These are phyloP conservation scores for Balaeniceps rex DNA, from an alignment of 2,113 vertebrate genomes.

Conservation along the genomic window DNA sequence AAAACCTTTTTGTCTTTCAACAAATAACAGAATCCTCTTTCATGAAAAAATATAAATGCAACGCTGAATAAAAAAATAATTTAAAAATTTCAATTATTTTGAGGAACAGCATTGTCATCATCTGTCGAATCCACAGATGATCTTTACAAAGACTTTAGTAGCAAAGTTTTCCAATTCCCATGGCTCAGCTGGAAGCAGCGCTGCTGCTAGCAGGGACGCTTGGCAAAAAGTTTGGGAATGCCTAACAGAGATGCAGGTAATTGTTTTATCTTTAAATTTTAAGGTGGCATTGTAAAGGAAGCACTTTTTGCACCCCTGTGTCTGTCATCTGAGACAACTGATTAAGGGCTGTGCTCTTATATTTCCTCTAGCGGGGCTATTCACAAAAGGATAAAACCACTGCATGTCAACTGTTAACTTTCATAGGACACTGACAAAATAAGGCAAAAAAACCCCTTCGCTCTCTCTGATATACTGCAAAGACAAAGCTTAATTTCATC, in stretches of 20 bases:
- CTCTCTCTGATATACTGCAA: not conserved
- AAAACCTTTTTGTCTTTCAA: not conserved
- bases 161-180: not conserved
- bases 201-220: not conserved
- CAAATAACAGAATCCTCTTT: not conserved
- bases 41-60: not conserved
- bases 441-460: not conserved
- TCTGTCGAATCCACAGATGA: not conserved
- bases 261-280: not conserved
- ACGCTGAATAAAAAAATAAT: not conserved
- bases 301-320: not conserved
- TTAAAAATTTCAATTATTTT: not conserved
- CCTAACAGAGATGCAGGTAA: not conserved
- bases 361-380: not conserved
- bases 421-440: not conserved
- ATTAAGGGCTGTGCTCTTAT: not conserved
- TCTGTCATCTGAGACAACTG: not conserved
- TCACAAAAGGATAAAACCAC: not conserved
- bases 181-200: not conserved
- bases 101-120: not conserved
- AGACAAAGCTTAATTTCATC: conserved; percentile 54
- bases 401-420: not conserved
- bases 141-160: not conserved
- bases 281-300: not conserved
- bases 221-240: not conserved